phyloP scores from a whole-genome alignment of 1,140 invertebrate species.

The Pararge aegeria region DNA sequence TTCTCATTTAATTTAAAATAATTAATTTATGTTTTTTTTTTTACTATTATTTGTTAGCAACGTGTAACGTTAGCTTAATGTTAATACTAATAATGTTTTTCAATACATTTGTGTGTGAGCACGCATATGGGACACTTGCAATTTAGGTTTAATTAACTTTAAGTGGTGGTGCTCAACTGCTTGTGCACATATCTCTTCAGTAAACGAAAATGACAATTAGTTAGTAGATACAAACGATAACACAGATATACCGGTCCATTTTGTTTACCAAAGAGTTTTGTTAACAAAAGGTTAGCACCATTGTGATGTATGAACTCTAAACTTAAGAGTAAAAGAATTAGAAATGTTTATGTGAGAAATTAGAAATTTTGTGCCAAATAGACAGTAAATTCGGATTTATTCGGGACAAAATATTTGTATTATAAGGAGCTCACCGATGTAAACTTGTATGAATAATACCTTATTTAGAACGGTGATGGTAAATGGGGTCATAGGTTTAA shows the following conservation, averaged over 20 bases:
- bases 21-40: constrained; percentile 18
- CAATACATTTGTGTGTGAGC: constrained; percentile 18
- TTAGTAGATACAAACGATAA: no score
- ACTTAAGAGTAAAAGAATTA: background rate
- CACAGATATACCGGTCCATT: no score
- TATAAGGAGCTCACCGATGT: constrained; percentile 49
- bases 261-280: background rate
- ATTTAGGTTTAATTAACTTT: constrained; percentile 38
- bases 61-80: constrained; percentile 9
- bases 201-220: no score
- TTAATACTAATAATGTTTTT: constrained; percentile 7
- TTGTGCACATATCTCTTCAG: no score
- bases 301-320: no score
- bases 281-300: no score
- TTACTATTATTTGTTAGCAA: background rate
- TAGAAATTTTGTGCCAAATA: constrained; percentile 75
- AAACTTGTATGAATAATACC: constrained; percentile 40
- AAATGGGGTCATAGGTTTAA: constrained; percentile 39
- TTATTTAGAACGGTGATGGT: constrained; percentile 54
- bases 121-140: constrained; percentile 46
- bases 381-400: constrained; percentile 61
- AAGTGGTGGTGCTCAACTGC: constrained; percentile 37
- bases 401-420: constrained; percentile 67
- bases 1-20: constrained; percentile 26
- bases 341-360: constrained; percentile 6